Conservation (phyloP, 2,113 vertebrate genomes). For the Myotis davidii region DNA sequence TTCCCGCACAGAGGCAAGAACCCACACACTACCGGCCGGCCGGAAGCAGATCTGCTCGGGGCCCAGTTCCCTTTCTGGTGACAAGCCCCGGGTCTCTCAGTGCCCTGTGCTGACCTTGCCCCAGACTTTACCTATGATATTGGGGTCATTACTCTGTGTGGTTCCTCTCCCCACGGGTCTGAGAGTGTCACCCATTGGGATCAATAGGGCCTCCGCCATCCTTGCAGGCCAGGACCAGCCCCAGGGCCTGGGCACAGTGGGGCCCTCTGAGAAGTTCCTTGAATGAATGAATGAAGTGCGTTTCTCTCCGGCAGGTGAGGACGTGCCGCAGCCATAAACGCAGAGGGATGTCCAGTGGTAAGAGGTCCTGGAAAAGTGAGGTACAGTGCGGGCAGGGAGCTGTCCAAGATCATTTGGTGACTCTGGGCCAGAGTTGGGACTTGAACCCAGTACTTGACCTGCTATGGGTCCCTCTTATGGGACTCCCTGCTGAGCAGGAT, state of each 20-base stretch:
- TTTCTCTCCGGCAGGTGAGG: background rate
- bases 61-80: background rate
- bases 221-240: background rate
- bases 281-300: background rate
- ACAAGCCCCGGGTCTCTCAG: background rate
- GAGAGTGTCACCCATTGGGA: background rate
- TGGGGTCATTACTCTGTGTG: too few species aligned
- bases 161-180: background rate
- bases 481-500: background rate
- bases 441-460: background rate
- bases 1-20: background rate
- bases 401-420: background rate
- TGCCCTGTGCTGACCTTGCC: background rate
- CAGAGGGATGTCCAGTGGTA: background rate
- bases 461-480: fast-evolving
- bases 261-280: background rate
- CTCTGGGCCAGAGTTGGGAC: background rate
- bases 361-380: background rate
- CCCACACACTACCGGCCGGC: background rate
- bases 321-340: background rate
- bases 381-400: background rate
- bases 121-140: fast-evolving
- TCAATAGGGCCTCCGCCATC: background rate
- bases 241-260: fast-evolving
- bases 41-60: background rate